Conservation (phyloP, 2,113 vertebrate genomes). For the Lasiurus borealis region DNA sequence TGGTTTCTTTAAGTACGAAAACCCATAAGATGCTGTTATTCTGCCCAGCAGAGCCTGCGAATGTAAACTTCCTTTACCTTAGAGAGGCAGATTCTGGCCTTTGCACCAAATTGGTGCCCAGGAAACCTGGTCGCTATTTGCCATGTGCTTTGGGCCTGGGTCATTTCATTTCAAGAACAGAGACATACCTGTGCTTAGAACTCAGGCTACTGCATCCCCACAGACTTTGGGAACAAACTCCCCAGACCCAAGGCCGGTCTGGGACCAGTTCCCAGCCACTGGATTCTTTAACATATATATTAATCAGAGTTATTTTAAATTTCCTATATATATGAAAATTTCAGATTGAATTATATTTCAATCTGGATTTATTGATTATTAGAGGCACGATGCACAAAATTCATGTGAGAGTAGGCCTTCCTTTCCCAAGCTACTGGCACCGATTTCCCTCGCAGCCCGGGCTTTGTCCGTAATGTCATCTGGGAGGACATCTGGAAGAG, state of each 20-base stretch:
- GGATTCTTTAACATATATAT: background rate
- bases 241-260: background rate
- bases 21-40: background rate
- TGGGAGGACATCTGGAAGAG: too few relatives aligned
- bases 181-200: conserved; percentile 5
- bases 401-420: too few relatives aligned
- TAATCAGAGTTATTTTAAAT: background rate
- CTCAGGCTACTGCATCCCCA: background rate
- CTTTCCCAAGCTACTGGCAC: too few relatives aligned
- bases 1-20: background rate
- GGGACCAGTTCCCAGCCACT: background rate
- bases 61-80: background rate
- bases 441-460: too few relatives aligned
- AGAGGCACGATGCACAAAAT: too few relatives aligned
- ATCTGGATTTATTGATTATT: background rate
- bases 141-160: background rate
- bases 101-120: background rate
- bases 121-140: background rate
- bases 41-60: too few relatives aligned
- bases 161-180: background rate
- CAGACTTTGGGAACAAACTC: background rate
- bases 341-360: background rate
- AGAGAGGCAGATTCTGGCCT: background rate
- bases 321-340: conserved; percentile 28
- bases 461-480: too few relatives aligned